phyloP scores from a whole-genome alignment of 1,140 invertebrate genomes.

The Sminthurinus signatus region DNA sequence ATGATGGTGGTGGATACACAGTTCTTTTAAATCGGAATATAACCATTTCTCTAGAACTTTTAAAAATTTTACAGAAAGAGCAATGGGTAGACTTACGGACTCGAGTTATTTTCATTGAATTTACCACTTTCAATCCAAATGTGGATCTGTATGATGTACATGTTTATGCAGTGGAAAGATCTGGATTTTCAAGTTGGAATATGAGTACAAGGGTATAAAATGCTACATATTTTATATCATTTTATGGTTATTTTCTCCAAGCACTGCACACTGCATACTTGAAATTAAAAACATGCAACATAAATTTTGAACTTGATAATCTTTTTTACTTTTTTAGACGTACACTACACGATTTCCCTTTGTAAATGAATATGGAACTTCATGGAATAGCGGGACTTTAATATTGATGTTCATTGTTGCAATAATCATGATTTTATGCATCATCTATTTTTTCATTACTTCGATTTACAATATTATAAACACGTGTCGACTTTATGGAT shows the following conservation, averaged over 20 bases:
- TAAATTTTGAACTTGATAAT: too few species aligned
- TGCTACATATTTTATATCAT: too few species aligned
- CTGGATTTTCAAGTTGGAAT: neutral
- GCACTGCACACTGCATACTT: too few species aligned
- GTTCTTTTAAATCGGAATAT: neutral
- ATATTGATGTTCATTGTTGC: too few species aligned
- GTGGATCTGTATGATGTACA: neutral
- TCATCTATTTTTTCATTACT: neutral
- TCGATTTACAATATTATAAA: neutral
- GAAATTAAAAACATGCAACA: too few species aligned
- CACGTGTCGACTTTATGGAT: neutral
- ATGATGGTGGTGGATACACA: slow-evolving; percentile 11
- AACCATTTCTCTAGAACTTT: neutral
- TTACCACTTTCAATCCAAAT: slow-evolving; percentile 5
- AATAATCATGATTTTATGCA: neutral
- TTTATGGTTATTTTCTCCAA: too few species aligned
- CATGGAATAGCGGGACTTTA: too few species aligned
- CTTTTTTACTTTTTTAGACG: too few species aligned
- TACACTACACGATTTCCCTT: too few species aligned
- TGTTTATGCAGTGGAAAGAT: neutral
- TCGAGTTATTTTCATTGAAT: slow-evolving; percentile 15
- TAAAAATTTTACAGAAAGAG: neutral
- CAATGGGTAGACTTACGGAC: slow-evolving; percentile 4
- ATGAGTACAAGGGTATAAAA: neutral
- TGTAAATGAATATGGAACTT: too few species aligned